Evolutionary conservation across 2,888 invertebrate genomes (phyloP).

Genomic region (Urechis unicinctus): DNA sequence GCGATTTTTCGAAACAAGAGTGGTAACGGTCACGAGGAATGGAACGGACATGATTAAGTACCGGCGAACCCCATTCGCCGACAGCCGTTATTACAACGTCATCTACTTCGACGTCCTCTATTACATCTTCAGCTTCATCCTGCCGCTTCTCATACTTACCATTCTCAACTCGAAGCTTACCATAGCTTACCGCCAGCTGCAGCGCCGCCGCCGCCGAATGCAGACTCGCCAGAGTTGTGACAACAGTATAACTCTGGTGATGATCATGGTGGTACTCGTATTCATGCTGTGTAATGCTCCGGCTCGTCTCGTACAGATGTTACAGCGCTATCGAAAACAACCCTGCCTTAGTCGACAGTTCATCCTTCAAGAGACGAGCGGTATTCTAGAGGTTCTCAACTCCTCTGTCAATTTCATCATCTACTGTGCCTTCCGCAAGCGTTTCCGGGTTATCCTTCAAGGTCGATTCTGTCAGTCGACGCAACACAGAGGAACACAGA

Average conservation of each 20-base stretch:
- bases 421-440: conserved; percentile 11
- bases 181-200: conserved; percentile 5
- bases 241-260: conserved; percentile 6
- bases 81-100: neutral
- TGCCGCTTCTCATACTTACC: conserved; percentile 4
- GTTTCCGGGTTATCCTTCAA: conserved; percentile 4
- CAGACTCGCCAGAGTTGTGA: neutral
- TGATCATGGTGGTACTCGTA: conserved; percentile 8
- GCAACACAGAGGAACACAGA: too few species aligned
- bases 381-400: conserved; percentile 5
- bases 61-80: neutral
- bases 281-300: conserved; percentile 10
- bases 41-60: neutral
- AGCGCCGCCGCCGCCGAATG: neutral
- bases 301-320: conserved; percentile 6
- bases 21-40: neutral
- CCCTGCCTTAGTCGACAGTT: neutral
- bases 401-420: conserved; percentile 10
- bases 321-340: neutral
- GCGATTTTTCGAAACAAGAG: conserved; percentile 10
- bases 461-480: neutral
- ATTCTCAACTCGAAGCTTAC: conserved; percentile 2
- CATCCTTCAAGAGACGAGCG: conserved; percentile 3
- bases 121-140: conserved; percentile 6
- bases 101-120: conserved; percentile 7